phyloP scores from a whole-genome alignment of 2,113 vertebrate genomes.

The Corvus moneduloides region DNA sequence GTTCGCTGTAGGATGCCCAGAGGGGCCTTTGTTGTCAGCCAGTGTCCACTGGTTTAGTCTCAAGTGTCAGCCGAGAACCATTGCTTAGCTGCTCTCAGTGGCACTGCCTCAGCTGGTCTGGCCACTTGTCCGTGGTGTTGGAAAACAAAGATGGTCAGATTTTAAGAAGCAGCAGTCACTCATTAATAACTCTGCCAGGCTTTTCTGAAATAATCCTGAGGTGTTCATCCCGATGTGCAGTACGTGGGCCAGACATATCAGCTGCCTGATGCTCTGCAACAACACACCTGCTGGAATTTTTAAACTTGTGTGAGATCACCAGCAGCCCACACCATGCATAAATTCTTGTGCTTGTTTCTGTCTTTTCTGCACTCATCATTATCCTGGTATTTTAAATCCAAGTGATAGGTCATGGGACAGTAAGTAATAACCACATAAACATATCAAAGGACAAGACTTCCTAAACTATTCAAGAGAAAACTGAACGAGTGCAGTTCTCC shows the following conservation, averaged over 20 bases:
- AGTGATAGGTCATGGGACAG: no score
- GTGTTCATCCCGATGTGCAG: not conserved
- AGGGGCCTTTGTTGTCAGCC: not conserved
- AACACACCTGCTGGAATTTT: accelerated
- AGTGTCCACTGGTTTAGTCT: not conserved
- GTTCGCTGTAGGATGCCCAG: not conserved
- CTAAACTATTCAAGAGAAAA: not conserved
- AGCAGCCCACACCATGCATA: not conserved
- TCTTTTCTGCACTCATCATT: not conserved
- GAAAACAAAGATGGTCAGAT: not conserved
- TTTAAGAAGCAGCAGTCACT: not conserved
- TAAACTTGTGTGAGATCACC: not conserved
- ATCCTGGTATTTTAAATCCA: not conserved
- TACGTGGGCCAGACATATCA: accelerated
- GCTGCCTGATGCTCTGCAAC: not conserved
- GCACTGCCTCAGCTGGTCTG: not conserved
- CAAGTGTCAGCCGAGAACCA: not conserved
- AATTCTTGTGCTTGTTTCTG: not conserved
- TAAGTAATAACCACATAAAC: not conserved
- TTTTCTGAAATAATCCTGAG: not conserved
- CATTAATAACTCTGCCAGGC: not conserved
- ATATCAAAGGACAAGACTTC: not conserved
- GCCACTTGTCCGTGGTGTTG: not conserved
- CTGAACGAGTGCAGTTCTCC: accelerated
- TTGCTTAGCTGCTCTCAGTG: not conserved